Base-by-base conservation (phyloP, 2,113 vertebrate species). In the Vulpes vulpes region DNA sequence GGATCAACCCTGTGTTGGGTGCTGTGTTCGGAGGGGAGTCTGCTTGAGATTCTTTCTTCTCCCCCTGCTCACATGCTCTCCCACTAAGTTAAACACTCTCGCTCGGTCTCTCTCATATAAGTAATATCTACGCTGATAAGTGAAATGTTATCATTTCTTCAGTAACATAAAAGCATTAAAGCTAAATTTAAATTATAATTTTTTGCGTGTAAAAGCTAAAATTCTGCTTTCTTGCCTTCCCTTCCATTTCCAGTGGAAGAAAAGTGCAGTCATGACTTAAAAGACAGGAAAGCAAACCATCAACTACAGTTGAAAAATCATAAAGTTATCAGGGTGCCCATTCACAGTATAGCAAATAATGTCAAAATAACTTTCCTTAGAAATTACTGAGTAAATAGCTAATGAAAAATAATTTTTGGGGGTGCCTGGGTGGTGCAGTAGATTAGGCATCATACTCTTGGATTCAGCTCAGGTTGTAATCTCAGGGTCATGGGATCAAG, bases 61-160 rank as follows among this genome's bases (percentile, higher is more conserved):
- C 32, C 8, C 0, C 4, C 32, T 25, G 17, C 1, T 32, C 65
- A 43, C 43, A 43, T 43, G 43, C 32, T n/a, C 67, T 17, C 32
- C 67, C 32, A 32, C 65, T 7, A 43, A 43, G 43, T 43, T 43
- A 8, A 43, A 43, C 65, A 67, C 65, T 67, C 30, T 14, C 27
- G 30, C 64, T 32, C 32, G 64, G 7, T 67, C 30, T 69, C 32
- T 3, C 7, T 69, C 32, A 43, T 43, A 43, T 43, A 43, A 43
- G 43, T 43, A 43, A 43, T 43, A 43, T 43, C 43, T 43, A 7
- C 6, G 1, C 19, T 79, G 17, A 11, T 91, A 78, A 85, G 38
- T 87, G 25, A 96, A 93, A 67, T 87, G 19, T 62, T 89, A 88
- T 78, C 23, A 51, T 2, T 94, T 97, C 27, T 8, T 96, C 51